Base-by-base conservation (phyloP, 2,113 vertebrate species). In the Poeciliopsis occidentalis region DNA sequence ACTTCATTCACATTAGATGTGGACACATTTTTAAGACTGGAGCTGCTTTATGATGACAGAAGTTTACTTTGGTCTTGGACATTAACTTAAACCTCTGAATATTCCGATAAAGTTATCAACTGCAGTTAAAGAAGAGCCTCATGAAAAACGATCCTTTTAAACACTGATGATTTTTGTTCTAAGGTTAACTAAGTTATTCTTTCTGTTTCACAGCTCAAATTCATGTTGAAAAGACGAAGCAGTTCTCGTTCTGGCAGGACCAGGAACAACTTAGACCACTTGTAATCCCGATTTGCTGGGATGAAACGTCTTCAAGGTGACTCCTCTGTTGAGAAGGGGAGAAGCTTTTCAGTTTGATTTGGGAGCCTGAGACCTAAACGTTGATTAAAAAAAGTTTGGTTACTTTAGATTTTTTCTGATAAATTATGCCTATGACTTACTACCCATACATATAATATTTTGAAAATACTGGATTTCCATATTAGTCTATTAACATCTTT, bases 141-240 rank as follows among this genome's bases (percentile, higher is more conserved):
- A 11, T 37, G 34, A 0, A 37, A 22, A 54, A n/a, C 8, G 2
- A n/a, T 10, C 22, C 5, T 10, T 54, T 24, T 54, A 57, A 57
- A n/a, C 24, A 3, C 24, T 19, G 17, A 4, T 7, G 44, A 19
- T 54, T 22, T 22, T 57, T 57, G 24, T n/a, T n/a, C 7, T 57
- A 24, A 57, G 8, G 17, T 57, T n/a, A 57, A 22, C n/a, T 13
- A 26, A n/a, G 54, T 57, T 51, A n/a, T 8, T 67, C 8, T 84
- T 73, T 69, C 30, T 22, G 5, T 66, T 67, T 76, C 24, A 57
- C 76, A 97, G 97, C 95, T 97, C 34, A 97, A 96, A 85, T 89
- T 95, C 69, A 88, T 97, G 78, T 81, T 97, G 92, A 96, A 96
- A 90, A 96, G 94, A 86, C 93, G 95, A 75, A 95, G 94, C 4